Evolutionary conservation across 2,797 vertebrate genomes (phyloP).

Genomic region (Pristis pectinata): DNA sequence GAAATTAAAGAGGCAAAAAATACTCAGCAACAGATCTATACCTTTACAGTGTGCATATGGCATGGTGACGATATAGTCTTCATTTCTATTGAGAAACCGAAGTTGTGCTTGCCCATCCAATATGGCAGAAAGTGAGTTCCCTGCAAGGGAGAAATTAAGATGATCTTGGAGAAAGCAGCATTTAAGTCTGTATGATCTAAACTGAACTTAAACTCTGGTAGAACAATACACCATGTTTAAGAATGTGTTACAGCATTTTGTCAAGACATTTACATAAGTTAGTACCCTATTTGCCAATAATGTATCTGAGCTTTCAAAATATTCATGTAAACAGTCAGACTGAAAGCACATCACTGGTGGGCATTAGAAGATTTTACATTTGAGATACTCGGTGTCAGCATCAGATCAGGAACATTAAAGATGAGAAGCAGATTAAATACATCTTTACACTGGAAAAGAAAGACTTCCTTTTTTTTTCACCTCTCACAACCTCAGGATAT

Average conservation of each 20-base stretch:
- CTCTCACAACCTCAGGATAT: not conserved
- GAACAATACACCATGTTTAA: not conserved
- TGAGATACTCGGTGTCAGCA: not conserved
- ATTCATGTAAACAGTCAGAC: not conserved
- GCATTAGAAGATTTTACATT: not conserved
- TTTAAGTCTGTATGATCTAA: not conserved
- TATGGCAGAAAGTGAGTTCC: conserved; percentile 89
- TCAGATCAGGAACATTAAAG: not conserved
- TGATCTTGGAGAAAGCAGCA: not conserved
- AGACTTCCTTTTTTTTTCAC: not conserved
- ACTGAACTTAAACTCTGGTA: not conserved
- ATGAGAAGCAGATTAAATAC: not conserved
- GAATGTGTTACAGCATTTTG: not conserved
- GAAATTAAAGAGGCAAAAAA: not conserved
- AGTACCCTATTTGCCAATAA: not conserved
- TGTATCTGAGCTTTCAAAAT: not conserved
- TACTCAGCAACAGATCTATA: conserved; percentile 45
- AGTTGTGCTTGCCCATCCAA: conserved; percentile 87
- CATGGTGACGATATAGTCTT: conserved; percentile 93
- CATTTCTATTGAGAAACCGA: conserved; percentile 71
- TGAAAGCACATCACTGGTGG: not conserved
- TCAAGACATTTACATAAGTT: not conserved
- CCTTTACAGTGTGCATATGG: conserved; percentile 97
- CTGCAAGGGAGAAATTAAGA: conserved; percentile 52
- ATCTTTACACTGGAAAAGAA: not conserved